Evolutionary conservation across 2,888 invertebrate species (phyloP).

Genomic region (Drosophila gaucha): DNA sequence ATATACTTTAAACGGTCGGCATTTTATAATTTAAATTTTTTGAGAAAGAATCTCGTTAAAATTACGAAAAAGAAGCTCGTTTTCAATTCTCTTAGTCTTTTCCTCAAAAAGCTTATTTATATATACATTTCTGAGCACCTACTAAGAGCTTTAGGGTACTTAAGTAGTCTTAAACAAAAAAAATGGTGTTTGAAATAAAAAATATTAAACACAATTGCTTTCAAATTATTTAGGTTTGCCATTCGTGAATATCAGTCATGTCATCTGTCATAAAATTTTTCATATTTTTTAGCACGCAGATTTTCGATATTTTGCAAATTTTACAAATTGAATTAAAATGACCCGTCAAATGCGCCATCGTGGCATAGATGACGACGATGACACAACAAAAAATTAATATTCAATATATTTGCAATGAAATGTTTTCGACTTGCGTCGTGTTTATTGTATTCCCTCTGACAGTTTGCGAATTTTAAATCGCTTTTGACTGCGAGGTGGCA

Average conservation of each 20-base stretch:
- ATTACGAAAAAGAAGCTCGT: no score
- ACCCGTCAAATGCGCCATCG: conserved; percentile 38
- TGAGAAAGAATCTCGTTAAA: no score
- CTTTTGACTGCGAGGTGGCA: conserved; percentile 34
- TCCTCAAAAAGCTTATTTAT: no score
- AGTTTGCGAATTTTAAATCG: conserved; percentile 70
- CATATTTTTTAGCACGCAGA: conserved; percentile 40
- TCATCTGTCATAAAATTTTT: conserved; percentile 55
- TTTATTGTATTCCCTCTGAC: conserved; percentile 63
- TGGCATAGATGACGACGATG: conserved; percentile 23
- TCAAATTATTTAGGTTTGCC: conserved; percentile 33
- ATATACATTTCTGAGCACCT: no score
- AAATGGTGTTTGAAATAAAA: not conserved
- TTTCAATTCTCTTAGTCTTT: no score
- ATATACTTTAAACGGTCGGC: no score
- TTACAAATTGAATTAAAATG: conserved; percentile 70
- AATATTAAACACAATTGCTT: conserved; percentile 19
- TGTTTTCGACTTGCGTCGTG: conserved; percentile 66
- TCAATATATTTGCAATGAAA: conserved; percentile 73
- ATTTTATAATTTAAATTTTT: no score
- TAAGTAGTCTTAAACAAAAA: not conserved
- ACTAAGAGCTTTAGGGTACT: no score
- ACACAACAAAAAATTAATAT: conserved; percentile 62
- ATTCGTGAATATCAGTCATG: conserved; percentile 49
- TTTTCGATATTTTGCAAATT: conserved; percentile 58